phyloP scores from a whole-genome alignment of 2,113 vertebrate genomes.

The Mirounga angustirostris region DNA sequence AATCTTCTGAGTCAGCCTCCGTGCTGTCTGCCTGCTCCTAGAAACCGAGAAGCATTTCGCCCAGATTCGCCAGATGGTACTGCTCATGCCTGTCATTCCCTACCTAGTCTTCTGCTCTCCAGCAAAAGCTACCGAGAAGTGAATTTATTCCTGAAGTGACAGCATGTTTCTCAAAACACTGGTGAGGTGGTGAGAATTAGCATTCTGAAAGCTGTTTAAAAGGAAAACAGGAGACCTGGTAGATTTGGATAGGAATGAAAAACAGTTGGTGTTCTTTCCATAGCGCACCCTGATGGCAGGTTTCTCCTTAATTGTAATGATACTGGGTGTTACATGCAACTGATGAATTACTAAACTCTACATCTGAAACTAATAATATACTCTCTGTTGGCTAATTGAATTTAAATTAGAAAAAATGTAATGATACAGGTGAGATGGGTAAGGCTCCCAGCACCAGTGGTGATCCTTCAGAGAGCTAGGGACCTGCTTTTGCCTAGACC shows the following conservation, averaged over 20 bases:
- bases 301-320: not conserved
- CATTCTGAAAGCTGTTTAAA: not conserved
- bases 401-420: not conserved
- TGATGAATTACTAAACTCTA: not conserved
- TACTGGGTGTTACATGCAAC: not conserved
- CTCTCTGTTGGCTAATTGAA: not conserved
- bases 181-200: not conserved
- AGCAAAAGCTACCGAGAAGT: not conserved
- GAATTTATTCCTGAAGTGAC: not conserved
- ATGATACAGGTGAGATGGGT: not conserved
- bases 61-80: not conserved
- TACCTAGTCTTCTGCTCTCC: not conserved
- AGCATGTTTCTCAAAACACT: slow-evolving; percentile 31
- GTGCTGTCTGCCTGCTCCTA: not conserved
- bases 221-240: not conserved
- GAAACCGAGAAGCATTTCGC: not conserved
- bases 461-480: not conserved
- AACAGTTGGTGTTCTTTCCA: not conserved
- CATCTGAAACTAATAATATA: not conserved
- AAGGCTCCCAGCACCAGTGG: not conserved
- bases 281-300: not conserved
- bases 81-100: not conserved
- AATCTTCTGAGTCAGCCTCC: not conserved
- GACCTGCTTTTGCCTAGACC: not conserved
- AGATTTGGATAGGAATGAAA: not conserved